Evolutionary conservation across 2,797 vertebrate species (phyloP).

Genomic region (Micropoecilia bifurca): DNA sequence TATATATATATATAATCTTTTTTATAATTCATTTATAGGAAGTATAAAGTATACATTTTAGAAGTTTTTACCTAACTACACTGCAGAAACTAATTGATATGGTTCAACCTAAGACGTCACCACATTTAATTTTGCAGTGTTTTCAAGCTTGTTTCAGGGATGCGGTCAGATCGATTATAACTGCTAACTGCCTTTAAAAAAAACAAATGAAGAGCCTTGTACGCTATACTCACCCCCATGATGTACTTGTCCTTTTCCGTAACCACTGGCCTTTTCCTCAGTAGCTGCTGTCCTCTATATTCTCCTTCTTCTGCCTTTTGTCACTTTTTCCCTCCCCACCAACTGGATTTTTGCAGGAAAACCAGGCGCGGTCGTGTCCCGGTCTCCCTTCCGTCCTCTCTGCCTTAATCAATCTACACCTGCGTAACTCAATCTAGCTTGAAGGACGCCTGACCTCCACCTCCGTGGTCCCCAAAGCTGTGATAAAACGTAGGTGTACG

Average conservation of each 20-base stretch:
- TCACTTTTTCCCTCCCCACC: conserved; percentile 2
- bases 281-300: conserved; percentile 23
- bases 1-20: no score
- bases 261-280: conserved; percentile 17
- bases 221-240: conserved; percentile 73
- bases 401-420: conserved; percentile 31
- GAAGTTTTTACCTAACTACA: background rate
- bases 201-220: background rate
- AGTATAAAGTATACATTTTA: background rate
- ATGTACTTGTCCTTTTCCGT: conserved; percentile 44
- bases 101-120: background rate
- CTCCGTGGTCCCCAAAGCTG: conserved; percentile 16
- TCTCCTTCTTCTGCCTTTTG: conserved; percentile 22
- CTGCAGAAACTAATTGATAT: conserved; percentile 4
- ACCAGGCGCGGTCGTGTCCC: conserved; percentile 14
- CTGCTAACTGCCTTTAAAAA: background rate
- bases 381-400: conserved; percentile 5
- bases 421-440: conserved; percentile 49
- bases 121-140: background rate
- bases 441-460: conserved; percentile 31
- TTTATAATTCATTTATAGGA: background rate
- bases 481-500: conserved; percentile 19
- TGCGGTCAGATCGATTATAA: conserved; percentile 17
- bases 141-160: background rate
- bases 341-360: conserved; percentile 14